These are phyloP conservation scores for Lasioglossum lativentre DNA, from an alignment of 2,888 invertebrate species.

Conservation along the genomic window DNA sequence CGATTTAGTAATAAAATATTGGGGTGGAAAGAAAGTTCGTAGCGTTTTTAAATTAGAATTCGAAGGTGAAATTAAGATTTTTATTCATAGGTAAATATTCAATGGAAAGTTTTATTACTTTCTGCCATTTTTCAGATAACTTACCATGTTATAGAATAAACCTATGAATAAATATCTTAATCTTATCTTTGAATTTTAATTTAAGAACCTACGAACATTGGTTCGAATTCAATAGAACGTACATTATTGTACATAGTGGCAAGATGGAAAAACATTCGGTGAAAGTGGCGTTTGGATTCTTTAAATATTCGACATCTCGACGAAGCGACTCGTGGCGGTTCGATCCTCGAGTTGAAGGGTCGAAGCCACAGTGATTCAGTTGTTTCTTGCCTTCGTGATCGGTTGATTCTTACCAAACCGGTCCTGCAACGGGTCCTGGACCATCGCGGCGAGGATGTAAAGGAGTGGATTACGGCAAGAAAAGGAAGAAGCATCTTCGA, in stretches of 20 bases:
- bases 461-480: conserved; percentile 55
- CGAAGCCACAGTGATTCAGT: conserved; percentile 74
- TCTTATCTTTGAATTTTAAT: neutral
- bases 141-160: neutral
- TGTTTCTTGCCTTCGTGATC: conserved; percentile 72
- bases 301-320: conserved; percentile 56
- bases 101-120: too few relatives aligned
- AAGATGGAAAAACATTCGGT: neutral
- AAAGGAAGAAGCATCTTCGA: conserved; percentile 68
- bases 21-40: too few relatives aligned
- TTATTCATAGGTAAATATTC: too few relatives aligned
- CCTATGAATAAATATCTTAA: neutral
- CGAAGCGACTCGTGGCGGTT: conserved; percentile 51
- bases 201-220: neutral
- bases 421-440: conserved; percentile 69
- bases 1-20: neutral
- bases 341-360: conserved; percentile 69
- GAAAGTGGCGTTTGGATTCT: conserved; percentile 29
- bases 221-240: neutral
- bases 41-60: too few relatives aligned
- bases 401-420: conserved; percentile 74
- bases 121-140: too few relatives aligned
- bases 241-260: neutral
- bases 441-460: conserved; percentile 57
- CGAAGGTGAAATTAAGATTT: too few relatives aligned